Evolutionary conservation across 2,113 vertebrate species (phyloP), one percentile per base, ranked within the genome.

Genomic region (Callionymus lyra): DNA sequence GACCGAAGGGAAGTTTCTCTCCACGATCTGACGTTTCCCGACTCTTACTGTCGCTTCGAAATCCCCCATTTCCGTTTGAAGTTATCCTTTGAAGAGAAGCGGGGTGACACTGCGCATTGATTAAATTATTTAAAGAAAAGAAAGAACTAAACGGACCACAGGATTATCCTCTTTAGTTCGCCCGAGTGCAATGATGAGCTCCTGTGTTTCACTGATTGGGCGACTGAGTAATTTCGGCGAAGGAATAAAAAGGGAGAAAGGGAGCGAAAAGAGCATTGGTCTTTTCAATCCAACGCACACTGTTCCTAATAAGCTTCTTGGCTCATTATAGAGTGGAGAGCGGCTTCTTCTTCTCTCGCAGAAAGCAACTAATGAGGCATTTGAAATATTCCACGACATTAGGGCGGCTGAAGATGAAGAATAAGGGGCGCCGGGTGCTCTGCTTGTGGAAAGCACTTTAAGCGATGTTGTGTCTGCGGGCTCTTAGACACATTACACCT

Each of bases 371-470:
- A 83, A 85, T 83, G 80, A 84, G 76, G 57, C 79, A 72, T 78
- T 83, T 62, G 72, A 80, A 80, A 79, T 75, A 81, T 82, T 81
- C 68, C 62, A 69, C 67, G 66, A 74, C 65, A 82, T 77, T 82
- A 81, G 72, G 65, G 66, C 70, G 64, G 68, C 64, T 75, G 65
- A 77, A 79, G 80, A 79, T 63, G 68, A 52, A 58, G 57, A 65
- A 61, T 67, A 56, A 65, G 58, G 43, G 52, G n/a, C n/a, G n/a
- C 45, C 59, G 47, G 66, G 74, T 73, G 74, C 74, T 77, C 60
- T 76, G 67, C 70, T 69, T 51, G 38, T 66, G 63, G 67, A 71
- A 74, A 61, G 47, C 66, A 60, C 82, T 80, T 77, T 37, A 72
- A 58, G 52, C 41, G 48, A 47, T 65, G 46, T 45, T 72, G 44